These are phyloP conservation scores for Campoletis sonorensis DNA, from an alignment of 1,140 invertebrate genomes.

Conservation along the genomic window DNA sequence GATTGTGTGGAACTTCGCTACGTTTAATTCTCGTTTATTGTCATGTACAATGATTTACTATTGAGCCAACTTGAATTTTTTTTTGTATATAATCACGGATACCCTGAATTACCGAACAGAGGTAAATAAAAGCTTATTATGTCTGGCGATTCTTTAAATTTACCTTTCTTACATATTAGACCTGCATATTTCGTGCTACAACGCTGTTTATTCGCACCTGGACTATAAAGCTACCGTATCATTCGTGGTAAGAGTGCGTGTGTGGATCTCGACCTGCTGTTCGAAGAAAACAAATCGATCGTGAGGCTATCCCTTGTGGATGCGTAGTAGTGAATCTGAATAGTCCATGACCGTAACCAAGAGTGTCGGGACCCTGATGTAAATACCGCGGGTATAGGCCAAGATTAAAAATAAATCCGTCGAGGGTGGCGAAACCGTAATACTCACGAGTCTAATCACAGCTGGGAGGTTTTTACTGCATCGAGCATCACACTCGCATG, in stretches of 20 bases:
- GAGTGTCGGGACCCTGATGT: slow-evolving; percentile 4
- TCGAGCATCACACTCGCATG: neutral
- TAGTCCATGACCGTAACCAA: slow-evolving; percentile 37
- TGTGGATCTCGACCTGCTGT: slow-evolving; percentile 25
- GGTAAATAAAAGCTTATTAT: too few relatives aligned
- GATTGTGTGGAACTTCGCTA: too few relatives aligned
- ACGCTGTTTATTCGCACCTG: neutral
- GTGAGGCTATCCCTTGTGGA: slow-evolving; percentile 38
- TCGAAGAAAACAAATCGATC: slow-evolving; percentile 48
- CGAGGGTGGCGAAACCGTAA: slow-evolving; percentile 16
- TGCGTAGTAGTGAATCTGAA: neutral
- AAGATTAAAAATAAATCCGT: slow-evolving; percentile 31
- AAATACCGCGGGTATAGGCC: slow-evolving; percentile 4
- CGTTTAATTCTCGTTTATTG: too few relatives aligned
- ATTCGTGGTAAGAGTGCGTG: slow-evolving; percentile 19
- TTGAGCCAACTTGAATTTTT: too few relatives aligned
- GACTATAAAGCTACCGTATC: neutral
- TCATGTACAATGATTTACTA: too few relatives aligned
- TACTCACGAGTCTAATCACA: slow-evolving; percentile 15
- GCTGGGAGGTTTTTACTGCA: neutral
- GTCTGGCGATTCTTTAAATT: too few relatives aligned
- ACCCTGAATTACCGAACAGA: too few relatives aligned
- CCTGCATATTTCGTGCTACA: neutral
- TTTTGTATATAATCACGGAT: too few relatives aligned
- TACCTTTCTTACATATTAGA: neutral